Conservation (phyloP, 2,888 invertebrate genomes). For the Drymonia ruficornis region DNA sequence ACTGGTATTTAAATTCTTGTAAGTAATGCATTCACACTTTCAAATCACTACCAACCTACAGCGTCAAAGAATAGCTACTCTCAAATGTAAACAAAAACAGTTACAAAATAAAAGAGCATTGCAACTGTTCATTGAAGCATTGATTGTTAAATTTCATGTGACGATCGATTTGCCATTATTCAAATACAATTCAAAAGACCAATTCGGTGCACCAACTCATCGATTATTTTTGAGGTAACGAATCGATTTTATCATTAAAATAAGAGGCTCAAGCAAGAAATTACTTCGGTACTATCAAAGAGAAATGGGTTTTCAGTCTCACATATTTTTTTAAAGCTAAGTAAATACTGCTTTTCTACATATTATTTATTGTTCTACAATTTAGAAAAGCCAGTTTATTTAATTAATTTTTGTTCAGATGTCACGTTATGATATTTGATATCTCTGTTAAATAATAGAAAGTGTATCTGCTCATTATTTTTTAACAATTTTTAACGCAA, state of each 20-base stretch:
- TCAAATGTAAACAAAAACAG: background rate
- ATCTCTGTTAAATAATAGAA: slow-evolving; percentile 55
- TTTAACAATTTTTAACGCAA: slow-evolving; percentile 66
- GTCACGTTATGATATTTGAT: slow-evolving; percentile 50
- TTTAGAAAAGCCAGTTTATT: background rate
- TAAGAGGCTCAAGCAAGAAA: slow-evolving; percentile 52
- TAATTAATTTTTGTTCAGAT: slow-evolving; percentile 15
- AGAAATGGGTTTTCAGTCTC: slow-evolving; percentile 6
- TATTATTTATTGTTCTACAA: background rate
- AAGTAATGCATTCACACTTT: background rate
- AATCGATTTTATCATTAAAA: slow-evolving; percentile 52
- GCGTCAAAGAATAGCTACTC: background rate
- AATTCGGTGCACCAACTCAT: slow-evolving; percentile 36
- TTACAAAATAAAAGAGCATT: slow-evolving; percentile 1
- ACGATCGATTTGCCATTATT: slow-evolving; percentile 18
- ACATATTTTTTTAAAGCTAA: background rate
- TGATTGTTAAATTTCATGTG: slow-evolving; percentile 31
- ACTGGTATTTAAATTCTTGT: background rate
- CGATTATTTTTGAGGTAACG: slow-evolving; percentile 48
- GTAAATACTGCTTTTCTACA: background rate
- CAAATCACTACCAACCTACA: background rate
- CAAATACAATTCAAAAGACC: slow-evolving; percentile 37
- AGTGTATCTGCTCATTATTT: slow-evolving; percentile 64
- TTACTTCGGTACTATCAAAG: slow-evolving; percentile 29
- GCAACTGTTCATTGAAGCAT: slow-evolving; percentile 21